Percentiles rank a stretch among this genome's conserved stretches.
Conservation (phyloP, 2,888 invertebrate genomes). For the Noctuana brunneofusca region DNA sequence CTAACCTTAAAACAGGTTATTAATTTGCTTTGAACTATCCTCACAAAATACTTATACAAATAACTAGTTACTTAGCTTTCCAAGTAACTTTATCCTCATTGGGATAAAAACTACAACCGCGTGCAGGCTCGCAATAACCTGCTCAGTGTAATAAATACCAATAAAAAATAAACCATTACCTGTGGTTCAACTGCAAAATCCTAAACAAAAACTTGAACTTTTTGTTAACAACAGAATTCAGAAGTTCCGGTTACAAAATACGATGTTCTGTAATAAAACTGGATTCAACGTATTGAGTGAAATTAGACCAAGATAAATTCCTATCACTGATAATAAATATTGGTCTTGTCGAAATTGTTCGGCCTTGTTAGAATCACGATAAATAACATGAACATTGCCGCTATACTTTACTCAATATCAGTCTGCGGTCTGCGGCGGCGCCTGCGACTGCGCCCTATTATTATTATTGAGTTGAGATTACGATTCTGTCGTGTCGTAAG, state of each 20-base stretch:
- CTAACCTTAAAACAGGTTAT: neutral
- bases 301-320: constrained; percentile 8
- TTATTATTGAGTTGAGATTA: too few relatives aligned
- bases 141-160: neutral
- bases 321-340: constrained; percentile 22
- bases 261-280: neutral
- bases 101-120: neutral
- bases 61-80: neutral
- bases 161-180: constrained; percentile 16
- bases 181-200: constrained; percentile 8
- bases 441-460: too few relatives aligned
- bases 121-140: constrained; percentile 7
- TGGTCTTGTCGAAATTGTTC: constrained; percentile 3
- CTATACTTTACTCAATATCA: neutral
- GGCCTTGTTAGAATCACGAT: constrained; percentile 16
- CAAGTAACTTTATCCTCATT: neutral
- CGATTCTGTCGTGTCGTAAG: too few relatives aligned
- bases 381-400: neutral
- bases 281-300: neutral
- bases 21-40: neutral
- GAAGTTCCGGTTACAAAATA: constrained; percentile 2
- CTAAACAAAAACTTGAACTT: constrained; percentile 3
- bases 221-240: neutral
- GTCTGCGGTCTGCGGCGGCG: too few relatives aligned
- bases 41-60: neutral